phyloP scores from a whole-genome alignment of 2,888 invertebrate genomes.

The Diachrysia chrysitis region DNA sequence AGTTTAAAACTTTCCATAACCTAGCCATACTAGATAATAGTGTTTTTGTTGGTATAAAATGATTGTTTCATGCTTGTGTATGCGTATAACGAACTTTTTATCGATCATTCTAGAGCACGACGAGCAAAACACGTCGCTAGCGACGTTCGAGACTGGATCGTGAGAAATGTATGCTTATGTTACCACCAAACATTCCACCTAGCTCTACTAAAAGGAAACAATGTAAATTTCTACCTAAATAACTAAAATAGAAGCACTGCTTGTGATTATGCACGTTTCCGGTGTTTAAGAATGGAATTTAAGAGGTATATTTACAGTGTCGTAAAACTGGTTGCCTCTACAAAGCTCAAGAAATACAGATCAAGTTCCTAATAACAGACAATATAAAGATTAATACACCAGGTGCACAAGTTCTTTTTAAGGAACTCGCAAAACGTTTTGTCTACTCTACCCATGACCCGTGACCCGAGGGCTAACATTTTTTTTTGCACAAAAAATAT shows the following conservation, averaged over 20 bases:
- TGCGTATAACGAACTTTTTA: conserved; percentile 53
- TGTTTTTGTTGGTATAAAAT: neutral
- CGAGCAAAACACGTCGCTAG: conserved; percentile 64
- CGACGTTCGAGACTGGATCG: conserved; percentile 67
- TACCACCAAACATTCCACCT: conserved; percentile 26
- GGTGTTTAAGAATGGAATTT: neutral
- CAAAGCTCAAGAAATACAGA: neutral
- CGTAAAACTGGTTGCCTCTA: neutral
- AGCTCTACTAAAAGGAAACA: conserved; percentile 17
- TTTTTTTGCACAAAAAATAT: too few species aligned
- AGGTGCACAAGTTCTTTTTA: too few species aligned
- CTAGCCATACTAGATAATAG: neutral
- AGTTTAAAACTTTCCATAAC: neutral
- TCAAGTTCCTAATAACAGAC: neutral
- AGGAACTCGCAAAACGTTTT: too few species aligned
- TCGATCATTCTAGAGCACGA: conserved; percentile 70
- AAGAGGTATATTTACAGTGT: neutral
- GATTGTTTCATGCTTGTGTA: conserved; percentile 14
- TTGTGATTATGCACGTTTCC: neutral
- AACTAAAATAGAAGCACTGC: neutral
- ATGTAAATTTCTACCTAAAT: neutral
- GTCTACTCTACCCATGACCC: too few species aligned
- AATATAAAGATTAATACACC: too few species aligned
- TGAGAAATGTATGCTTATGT: conserved; percentile 67
- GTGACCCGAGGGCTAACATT: too few species aligned